Evolutionary conservation across 2,797 vertebrate species (phyloP), one percentile per base, ranked within the genome.

Genomic region (Sarcoramphus papa): DNA sequence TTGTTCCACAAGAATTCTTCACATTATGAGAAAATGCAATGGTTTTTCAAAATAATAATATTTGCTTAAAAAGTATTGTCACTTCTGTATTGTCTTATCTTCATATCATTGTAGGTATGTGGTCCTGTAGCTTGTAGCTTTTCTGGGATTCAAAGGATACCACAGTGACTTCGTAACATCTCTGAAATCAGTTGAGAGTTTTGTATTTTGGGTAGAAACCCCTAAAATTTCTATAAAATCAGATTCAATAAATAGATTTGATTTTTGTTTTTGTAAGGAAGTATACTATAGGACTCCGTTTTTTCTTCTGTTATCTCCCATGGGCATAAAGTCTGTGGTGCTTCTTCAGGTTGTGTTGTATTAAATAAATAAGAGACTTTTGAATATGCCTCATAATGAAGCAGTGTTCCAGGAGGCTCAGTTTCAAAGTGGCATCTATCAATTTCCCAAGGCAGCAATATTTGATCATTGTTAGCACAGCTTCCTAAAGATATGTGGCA

Each of bases 41-140:
- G 6, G 0, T 67, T 77, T n/a, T 15, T 3, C 10, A 24, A 82
- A 62, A 56, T 24, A 54, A 60, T 60, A 72, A 17, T 33, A 45
- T 37, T 57, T 89, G 4, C 10, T 73, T 78, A 9, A 74, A 74
- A 3, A 43, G 1, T 10, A 22, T 63, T 88, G 54, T 59, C 83
- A 24, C 6, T 76, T 82, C 25, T 47, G 2, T 47, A 40, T 57
- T 69, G 11, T 72, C 23, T 81, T 5, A 16, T 47, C 53, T 60
- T 86, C 7, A 14, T 54, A 41, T 45, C 0, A 0, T 14, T 72
- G 15, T 28, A 84, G 48, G 40, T 48, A 43, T 0, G 2, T 81
- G 31, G 14, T 62, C 21, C 53, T 75, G 20, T 19, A 51, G 14
- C 10, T 48, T 24, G 12, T 47, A 50, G 35, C 14, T 63, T 79